These are phyloP conservation scores for Ptyas mucosa DNA, from an alignment of 2,113 vertebrate genomes.

Conservation along the genomic window DNA sequence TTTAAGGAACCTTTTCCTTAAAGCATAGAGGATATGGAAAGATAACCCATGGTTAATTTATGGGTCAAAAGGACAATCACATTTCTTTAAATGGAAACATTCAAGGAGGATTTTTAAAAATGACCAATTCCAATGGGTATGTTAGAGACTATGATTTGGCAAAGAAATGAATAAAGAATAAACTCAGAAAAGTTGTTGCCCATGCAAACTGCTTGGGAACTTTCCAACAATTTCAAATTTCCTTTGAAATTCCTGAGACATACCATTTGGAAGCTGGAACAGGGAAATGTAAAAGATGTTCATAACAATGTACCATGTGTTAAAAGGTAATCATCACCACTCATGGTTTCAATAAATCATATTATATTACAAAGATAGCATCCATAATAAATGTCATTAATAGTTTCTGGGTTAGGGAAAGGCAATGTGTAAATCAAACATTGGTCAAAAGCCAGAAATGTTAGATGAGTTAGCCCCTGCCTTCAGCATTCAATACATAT, in stretches of 20 bases:
- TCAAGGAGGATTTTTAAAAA: background rate
- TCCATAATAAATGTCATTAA: background rate
- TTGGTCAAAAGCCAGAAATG: background rate
- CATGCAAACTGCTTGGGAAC: background rate
- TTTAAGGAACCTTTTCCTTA: background rate
- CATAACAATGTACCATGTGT: background rate
- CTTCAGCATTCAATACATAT: constrained; percentile 9
- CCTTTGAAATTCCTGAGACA: background rate
- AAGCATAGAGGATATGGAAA: background rate
- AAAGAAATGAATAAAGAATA: background rate
- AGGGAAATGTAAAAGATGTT: background rate
- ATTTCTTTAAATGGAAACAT: background rate
- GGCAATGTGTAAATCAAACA: no score
- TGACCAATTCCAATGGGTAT: background rate
- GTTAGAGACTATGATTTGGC: background rate
- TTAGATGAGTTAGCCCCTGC: background rate
- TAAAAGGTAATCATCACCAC: background rate
- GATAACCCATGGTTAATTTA: background rate
- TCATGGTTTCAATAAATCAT: background rate
- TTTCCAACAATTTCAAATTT: background rate
- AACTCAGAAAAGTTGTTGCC: background rate
- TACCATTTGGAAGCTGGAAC: background rate
- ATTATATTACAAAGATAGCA: background rate
- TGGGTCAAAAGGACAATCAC: background rate
- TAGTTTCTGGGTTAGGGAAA: background rate